phyloP scores from a whole-genome alignment of 2,113 vertebrate species.

The Crotalus horridus region DNA sequence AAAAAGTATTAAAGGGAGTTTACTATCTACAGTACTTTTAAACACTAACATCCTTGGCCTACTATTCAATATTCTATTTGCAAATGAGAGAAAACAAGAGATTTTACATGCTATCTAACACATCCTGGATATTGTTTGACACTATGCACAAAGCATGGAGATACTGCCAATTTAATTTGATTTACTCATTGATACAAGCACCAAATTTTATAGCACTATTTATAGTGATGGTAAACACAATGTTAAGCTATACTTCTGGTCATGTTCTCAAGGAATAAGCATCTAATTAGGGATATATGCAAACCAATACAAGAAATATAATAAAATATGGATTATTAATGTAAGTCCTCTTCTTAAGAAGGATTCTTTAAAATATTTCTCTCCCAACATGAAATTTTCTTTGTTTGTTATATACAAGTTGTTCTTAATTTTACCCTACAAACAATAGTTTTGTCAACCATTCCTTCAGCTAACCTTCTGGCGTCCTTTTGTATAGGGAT shows the following conservation, averaged over 20 bases:
- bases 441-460: background rate
- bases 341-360: slow-evolving; percentile 1
- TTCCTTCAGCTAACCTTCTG: slow-evolving; percentile 70
- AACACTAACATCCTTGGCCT: slow-evolving; percentile 19
- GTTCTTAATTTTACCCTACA: slow-evolving; percentile 15
- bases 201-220: background rate
- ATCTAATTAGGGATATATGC: background rate
- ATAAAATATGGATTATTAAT: slow-evolving; percentile 1
- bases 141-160: background rate
- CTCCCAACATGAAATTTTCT: slow-evolving; percentile 21
- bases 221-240: background rate
- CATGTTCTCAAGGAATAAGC: background rate
- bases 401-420: background rate
- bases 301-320: background rate
- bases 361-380: slow-evolving; percentile 40
- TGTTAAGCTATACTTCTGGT: background rate
- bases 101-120: slow-evolving; percentile 3
- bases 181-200: background rate
- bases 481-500: slow-evolving; percentile 75
- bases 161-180: background rate
- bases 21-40: slow-evolving; percentile 19
- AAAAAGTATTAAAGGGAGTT: slow-evolving; percentile 25
- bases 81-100: slow-evolving; percentile 9
- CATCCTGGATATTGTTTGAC: slow-evolving; percentile 15
- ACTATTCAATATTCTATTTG: background rate